These are phyloP conservation scores for Eubasilissa splendida DNA, from an alignment of 2,888 invertebrate species.

Conservation along the genomic window DNA sequence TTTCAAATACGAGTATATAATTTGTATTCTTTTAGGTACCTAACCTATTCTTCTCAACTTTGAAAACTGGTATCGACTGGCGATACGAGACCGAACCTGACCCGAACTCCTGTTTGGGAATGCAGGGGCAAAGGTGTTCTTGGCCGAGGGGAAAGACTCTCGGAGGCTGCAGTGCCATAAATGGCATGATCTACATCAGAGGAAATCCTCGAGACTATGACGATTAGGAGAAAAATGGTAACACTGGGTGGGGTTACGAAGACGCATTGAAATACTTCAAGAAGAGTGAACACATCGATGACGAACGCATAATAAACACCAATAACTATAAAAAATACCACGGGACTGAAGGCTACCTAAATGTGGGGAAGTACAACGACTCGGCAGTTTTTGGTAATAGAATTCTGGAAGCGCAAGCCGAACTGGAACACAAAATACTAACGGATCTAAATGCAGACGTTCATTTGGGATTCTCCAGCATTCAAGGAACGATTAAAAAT, in stretches of 20 bases:
- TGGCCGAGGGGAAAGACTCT: slow-evolving; percentile 69
- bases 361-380: slow-evolving; percentile 61
- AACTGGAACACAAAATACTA: slow-evolving; percentile 66
- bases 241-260: slow-evolving; percentile 67
- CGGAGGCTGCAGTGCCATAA: slow-evolving; percentile 69
- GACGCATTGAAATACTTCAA: slow-evolving; percentile 64
- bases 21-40: slow-evolving; percentile 59
- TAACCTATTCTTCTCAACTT: slow-evolving; percentile 61
- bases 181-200: slow-evolving; percentile 67
- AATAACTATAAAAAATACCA: slow-evolving; percentile 60
- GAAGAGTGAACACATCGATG: slow-evolving; percentile 63
- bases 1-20: no score
- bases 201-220: slow-evolving; percentile 71
- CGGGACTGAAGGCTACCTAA: slow-evolving; percentile 66
- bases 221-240: slow-evolving; percentile 68
- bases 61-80: slow-evolving; percentile 64
- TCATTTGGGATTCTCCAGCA: slow-evolving; percentile 69
- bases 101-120: slow-evolving; percentile 60
- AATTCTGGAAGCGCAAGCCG: slow-evolving; percentile 66
- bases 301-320: slow-evolving; percentile 59
- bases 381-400: slow-evolving; percentile 64
- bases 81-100: slow-evolving; percentile 63
- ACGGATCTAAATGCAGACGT: slow-evolving; percentile 65
- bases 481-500: slow-evolving; percentile 67
- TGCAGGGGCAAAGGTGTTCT: slow-evolving; percentile 60